These are phyloP conservation scores for Chrysolina haemoptera DNA, from an alignment of 2,888 invertebrate genomes.

Conservation along the genomic window DNA sequence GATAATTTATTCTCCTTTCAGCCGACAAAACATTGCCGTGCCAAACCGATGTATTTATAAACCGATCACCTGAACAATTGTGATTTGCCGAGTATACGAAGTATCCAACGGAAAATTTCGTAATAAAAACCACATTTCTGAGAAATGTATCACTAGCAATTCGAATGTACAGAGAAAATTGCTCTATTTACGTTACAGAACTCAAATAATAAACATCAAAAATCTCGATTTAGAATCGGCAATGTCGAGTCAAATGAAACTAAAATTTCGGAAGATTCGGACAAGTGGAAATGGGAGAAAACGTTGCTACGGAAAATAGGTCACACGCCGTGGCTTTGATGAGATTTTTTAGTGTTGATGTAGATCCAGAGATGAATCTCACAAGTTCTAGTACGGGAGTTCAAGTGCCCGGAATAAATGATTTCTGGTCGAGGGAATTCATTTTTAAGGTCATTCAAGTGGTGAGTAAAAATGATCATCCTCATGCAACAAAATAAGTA, in stretches of 20 bases:
- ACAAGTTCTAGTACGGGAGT: constrained; percentile 39
- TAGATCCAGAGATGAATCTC: constrained; percentile 53
- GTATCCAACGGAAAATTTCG: background rate
- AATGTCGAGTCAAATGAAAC: constrained; percentile 13
- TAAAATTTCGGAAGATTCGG: background rate
- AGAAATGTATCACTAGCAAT: background rate
- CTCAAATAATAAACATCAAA: constrained; percentile 10
- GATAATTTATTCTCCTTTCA: background rate
- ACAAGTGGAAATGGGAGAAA: constrained; percentile 38
- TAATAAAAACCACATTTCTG: background rate
- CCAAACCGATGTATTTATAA: background rate
- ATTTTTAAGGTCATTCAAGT: constrained; percentile 57
- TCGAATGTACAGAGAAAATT: background rate
- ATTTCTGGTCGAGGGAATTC: constrained; percentile 55
- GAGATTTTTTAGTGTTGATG: constrained; percentile 57
- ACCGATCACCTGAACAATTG: background rate
- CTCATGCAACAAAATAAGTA: too few relatives aligned
- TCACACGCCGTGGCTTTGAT: constrained; percentile 43
- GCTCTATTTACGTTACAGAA: constrained; percentile 15
- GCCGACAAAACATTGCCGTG: background rate
- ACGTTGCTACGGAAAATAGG: constrained; percentile 29
- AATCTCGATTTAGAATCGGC: constrained; percentile 21
- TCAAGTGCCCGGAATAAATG: constrained; percentile 46
- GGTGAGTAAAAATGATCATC: constrained; percentile 47
- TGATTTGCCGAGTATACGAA: background rate